A percentile compares a stretch with the other conserved stretches of the same genome.
These are phyloP conservation scores for Uria aalge DNA, from an alignment of 2,113 vertebrate species.

Conservation along the genomic window DNA sequence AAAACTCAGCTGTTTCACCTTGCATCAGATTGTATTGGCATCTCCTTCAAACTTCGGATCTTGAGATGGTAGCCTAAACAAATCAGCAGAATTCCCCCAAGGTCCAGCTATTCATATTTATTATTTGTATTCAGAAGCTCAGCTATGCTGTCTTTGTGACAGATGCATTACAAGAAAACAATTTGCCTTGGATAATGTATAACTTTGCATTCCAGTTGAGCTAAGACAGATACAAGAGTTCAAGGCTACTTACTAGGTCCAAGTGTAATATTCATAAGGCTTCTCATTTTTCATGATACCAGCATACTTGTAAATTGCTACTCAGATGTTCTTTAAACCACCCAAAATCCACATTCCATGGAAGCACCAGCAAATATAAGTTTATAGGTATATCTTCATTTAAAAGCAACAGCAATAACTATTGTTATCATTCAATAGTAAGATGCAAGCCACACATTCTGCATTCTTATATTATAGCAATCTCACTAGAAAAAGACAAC, in stretches of 20 bases:
- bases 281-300: background rate
- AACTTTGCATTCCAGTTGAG: background rate
- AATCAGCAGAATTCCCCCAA: background rate
- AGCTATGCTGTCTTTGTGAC: background rate
- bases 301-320: background rate
- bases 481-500: background rate
- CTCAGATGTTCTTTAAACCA: background rate
- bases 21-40: background rate
- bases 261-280: background rate
- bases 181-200: background rate
- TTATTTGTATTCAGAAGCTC: background rate
- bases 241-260: background rate
- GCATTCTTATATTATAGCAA: background rate
- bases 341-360: background rate
- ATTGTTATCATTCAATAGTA: background rate
- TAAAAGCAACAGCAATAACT: background rate
- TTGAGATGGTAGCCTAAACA: background rate
- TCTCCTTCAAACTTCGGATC: background rate
- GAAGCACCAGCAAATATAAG: background rate
- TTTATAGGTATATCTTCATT: background rate
- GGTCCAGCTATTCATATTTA: background rate
- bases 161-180: background rate
- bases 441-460: background rate
- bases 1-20: background rate
- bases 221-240: background rate